Percentiles rank a stretch among this genome's conserved stretches.
Evolutionary conservation across 2,797 vertebrate species (phyloP).

Genomic region (Falco biarmicus): DNA sequence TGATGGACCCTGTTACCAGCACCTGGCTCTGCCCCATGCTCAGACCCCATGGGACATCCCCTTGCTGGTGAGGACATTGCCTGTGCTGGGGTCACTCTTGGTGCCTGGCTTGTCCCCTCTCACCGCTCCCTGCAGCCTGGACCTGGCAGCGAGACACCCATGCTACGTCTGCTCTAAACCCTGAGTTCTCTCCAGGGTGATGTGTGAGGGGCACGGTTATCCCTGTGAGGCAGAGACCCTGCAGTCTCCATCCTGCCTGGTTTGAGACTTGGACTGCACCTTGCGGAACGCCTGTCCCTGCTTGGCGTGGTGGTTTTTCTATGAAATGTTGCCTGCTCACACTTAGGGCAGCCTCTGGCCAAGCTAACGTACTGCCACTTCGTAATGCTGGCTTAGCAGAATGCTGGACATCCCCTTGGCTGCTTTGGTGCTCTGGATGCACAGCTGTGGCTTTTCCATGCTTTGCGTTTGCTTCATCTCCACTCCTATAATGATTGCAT

Average conservation of each 20-base stretch:
- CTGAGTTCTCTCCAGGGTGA: not conserved
- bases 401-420: not conserved
- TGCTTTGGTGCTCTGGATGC: not conserved
- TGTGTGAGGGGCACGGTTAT: fast-evolving
- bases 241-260: not conserved
- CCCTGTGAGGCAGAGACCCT: not conserved
- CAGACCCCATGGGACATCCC: not conserved
- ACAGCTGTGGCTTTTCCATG: not conserved
- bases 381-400: not conserved
- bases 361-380: fast-evolving
- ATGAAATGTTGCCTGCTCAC: fast-evolving
- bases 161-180: not conserved
- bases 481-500: not conserved
- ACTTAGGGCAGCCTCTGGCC: not conserved
- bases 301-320: not conserved
- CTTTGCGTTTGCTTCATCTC: not conserved
- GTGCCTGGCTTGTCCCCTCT: not conserved
- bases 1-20: not conserved
- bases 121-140: not conserved
- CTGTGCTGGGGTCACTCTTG: not conserved
- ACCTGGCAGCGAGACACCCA: not conserved
- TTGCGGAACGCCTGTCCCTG: not conserved
- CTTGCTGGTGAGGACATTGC: not conserved
- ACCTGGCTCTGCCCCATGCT: not conserved
- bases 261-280: not conserved